Percentiles rank a stretch among this genome's conserved stretches.
These are phyloP conservation scores for Lasius fuliginosus DNA, from an alignment of 2,888 invertebrate species.

Conservation along the genomic window DNA sequence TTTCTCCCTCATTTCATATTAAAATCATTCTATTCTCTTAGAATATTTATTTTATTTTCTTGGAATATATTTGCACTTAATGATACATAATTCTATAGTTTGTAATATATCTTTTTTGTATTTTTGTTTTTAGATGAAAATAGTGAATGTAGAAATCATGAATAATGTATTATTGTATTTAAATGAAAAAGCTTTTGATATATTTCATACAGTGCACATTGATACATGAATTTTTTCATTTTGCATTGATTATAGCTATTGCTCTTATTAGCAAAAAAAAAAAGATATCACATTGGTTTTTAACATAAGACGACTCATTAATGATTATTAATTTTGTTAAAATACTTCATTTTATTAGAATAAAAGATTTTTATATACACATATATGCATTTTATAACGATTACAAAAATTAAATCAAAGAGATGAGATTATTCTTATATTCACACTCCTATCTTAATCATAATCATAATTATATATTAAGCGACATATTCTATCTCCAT, in stretches of 20 bases:
- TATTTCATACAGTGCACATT: slow-evolving; percentile 74
- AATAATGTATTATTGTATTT: slow-evolving; percentile 80
- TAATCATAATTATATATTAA: background rate
- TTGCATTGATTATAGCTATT: no score
- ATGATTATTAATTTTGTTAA: background rate
- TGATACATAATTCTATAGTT: slow-evolving; percentile 10
- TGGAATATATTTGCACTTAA: background rate
- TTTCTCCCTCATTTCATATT: slow-evolving; percentile 28
- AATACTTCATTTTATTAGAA: background rate
- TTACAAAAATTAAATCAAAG: background rate
- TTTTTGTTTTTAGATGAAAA: slow-evolving; percentile 80
- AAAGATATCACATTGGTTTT: no score
- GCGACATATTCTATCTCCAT: slow-evolving; percentile 53
- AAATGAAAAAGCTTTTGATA: slow-evolving; percentile 80
- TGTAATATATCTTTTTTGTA: slow-evolving; percentile 3
- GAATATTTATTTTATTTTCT: background rate
- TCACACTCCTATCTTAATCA: background rate
- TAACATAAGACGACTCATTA: no score
- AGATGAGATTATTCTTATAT: background rate
- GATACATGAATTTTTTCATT: slow-evolving; percentile 50
- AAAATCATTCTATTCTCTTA: background rate
- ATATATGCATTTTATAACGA: background rate
- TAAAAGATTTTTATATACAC: background rate
- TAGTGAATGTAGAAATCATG: slow-evolving; percentile 74
- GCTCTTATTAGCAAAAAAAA: no score